Evolutionary conservation across 2,888 invertebrate species (phyloP), one percentile per base, ranked within the genome.

Genomic region (Odontocerum albicorne): DNA sequence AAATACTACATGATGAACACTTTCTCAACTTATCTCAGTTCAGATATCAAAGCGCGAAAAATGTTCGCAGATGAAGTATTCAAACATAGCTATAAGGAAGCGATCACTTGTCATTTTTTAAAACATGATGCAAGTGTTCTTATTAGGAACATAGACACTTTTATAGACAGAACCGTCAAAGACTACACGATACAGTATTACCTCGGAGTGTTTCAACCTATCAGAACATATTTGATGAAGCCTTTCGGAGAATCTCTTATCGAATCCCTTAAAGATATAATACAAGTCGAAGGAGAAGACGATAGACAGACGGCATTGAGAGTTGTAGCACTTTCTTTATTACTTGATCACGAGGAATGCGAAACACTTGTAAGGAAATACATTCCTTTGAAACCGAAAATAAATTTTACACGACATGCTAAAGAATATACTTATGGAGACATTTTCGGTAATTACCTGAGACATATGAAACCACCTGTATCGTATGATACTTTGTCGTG

Each of bases 381-480:
- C 2, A n/a, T 68, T 4, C 67, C 68, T 0, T 52, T 44, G 2
- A 21, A 47, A 2, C 45, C 55, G 0, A 63, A 12, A 1, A 43
- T 68, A 1, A 61, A 68, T 12, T 6, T 55, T 0, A 21, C 42
- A 52, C 4, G 46, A 59, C 32, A 10, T 13, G 0, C 19, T 19
- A 1, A 65, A 62, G 16, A 0, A 0, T 0, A n/a, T 63, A 0
- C 3, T 58, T 0, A 0, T 1, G 1, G 47, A 15, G 49, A 49
- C 38, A 2, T 52, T 1, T 32, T 66, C 10, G 32, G 61, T 0
- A n/a, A 2, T 0, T 61, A 62, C 1, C 50, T 67, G 7, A 64
- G 51, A n/a, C 8, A 58, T 4, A 56, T 62, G 0, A 66, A 67
- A 57, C 70, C 70, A 2, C 70, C 71, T 0, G 58, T 71, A 0